Evolutionary conservation across 37 sponge, comb jelly and placozoan species (phyloP).

Genomic region (Mnemiopsis leidyi): DNA sequence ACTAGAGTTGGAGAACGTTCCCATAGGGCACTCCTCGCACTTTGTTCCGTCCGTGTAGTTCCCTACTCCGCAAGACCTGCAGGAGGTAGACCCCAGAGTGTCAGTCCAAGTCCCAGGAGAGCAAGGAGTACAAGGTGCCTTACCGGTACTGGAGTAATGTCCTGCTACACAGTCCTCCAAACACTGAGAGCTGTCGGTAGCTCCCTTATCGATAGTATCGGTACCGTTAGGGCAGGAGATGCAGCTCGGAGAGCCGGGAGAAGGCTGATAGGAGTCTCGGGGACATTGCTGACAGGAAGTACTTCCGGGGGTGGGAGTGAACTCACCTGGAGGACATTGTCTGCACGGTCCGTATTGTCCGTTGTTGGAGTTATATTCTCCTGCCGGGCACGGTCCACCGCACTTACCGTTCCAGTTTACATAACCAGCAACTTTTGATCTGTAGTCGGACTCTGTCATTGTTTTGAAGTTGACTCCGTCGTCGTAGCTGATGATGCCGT

Average conservation of each 20-base stretch:
- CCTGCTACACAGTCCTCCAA: conserved; percentile 14
- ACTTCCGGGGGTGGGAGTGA: background rate
- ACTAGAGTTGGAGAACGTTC: background rate
- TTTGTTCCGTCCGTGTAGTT: conserved; percentile 5
- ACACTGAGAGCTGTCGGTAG: background rate
- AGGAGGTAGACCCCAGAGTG: background rate
- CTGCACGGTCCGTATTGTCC: conserved; percentile 57
- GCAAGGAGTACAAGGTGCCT: conserved; percentile 26
- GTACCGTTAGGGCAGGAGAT: conserved; percentile 23
- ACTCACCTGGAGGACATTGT: background rate
- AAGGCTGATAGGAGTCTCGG: conserved; percentile 7
- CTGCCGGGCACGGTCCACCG: background rate
- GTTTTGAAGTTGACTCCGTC: conserved; percentile 35
- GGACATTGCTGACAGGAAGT: conserved; percentile 34
- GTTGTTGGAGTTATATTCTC: background rate
- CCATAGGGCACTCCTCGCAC: conserved; percentile 32
- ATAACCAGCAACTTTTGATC: background rate
- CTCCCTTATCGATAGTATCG: conserved; percentile 28
- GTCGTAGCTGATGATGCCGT: background rate
- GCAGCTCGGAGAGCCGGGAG: background rate
- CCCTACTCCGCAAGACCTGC: background rate
- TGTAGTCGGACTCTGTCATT: background rate
- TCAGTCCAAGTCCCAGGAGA: conserved; percentile 13
- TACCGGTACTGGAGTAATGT: conserved; percentile 43
- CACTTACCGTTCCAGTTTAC: conserved; percentile 48